These are phyloP conservation scores for Oncopeltus fasciatus DNA, from an alignment of 1,140 invertebrate genomes.

Conservation along the genomic window DNA sequence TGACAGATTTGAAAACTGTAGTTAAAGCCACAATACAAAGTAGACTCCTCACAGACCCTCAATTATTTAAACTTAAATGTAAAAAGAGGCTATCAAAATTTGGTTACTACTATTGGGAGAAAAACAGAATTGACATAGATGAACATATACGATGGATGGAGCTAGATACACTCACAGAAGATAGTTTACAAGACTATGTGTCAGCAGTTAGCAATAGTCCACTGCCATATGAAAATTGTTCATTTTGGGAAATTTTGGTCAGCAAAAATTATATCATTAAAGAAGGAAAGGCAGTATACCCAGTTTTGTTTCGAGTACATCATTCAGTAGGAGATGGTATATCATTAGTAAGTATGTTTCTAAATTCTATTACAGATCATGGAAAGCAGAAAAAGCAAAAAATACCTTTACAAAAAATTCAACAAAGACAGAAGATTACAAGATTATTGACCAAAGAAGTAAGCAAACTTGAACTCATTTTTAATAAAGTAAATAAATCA, in stretches of 20 bases:
- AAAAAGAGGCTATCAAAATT: conserved; percentile 29
- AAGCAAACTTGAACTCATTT: background rate
- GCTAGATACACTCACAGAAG: conserved; percentile 25
- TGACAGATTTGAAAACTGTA: conserved; percentile 21
- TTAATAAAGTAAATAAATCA: background rate
- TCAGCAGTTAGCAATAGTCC: conserved; percentile 29
- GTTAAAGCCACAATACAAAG: conserved; percentile 23
- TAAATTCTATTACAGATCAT: background rate
- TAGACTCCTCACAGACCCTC: conserved; percentile 19
- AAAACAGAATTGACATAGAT: conserved; percentile 29
- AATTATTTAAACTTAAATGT: conserved; percentile 32
- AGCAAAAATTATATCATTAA: conserved; percentile 28
- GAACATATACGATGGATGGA: conserved; percentile 30
- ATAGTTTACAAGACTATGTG: conserved; percentile 29
- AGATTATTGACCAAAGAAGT: background rate
- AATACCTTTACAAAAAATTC: background rate
- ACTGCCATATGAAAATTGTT: conserved; percentile 32
- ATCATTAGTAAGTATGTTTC: conserved; percentile 33
- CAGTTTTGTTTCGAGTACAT: conserved; percentile 36
- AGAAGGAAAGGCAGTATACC: conserved; percentile 27
- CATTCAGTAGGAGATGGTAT: conserved; percentile 37
- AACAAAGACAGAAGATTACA: background rate
- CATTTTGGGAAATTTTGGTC: conserved; percentile 36
- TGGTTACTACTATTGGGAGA: conserved; percentile 38
- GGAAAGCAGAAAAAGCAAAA: background rate